Evolutionary conservation across 2,888 invertebrate genomes (phyloP), one percentile per base, ranked within the genome.

Genomic region (Leistus spinibarbis): DNA sequence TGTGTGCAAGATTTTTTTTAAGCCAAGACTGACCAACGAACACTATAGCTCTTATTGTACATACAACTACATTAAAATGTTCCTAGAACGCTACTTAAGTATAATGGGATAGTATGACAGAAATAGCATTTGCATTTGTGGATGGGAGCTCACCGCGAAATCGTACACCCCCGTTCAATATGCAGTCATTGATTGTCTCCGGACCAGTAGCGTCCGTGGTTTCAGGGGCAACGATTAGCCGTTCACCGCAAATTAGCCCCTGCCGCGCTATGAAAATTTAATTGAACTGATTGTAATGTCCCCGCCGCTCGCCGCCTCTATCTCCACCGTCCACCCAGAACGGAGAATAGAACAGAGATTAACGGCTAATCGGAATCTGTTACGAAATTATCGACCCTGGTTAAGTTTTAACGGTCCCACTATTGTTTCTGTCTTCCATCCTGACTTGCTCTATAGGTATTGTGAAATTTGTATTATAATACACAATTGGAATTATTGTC

Each of bases 221-320:
- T 56, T 57, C 69, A 60, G 69, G 57, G 60, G 27, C 69, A 20
- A 27, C 27, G 56, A 60, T 69, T 60, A 40, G 40, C 40, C 20
- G 40, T 60, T 27, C 69, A 24, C 60, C 40, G 60, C 69, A 60
- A 69, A 69, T 69, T 69, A 60, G 24, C 69, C 13, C 40, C 40
- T n/a, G 40, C 69, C 57, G 27, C 57, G 60, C 69, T 69, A 69
- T 69, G 57, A 60, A 69, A 69, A 69, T 69, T 69, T 69, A 69
- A 69, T 69, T 69, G 69, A 20, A 60, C 54, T 69, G 60, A 60
- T 69, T 57, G 40, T 40, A 40, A 40, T 40, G 7, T 24, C 40
- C 40, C 40, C 40, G 13, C 40, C 40, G 7, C 40, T 40, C 40
- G 13, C 40, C 40, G 7, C 40, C 13, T 40, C 4, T 40, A 40